phyloP scores from a whole-genome alignment of 2,797 vertebrate genomes.

The Galaxias olidus region DNA sequence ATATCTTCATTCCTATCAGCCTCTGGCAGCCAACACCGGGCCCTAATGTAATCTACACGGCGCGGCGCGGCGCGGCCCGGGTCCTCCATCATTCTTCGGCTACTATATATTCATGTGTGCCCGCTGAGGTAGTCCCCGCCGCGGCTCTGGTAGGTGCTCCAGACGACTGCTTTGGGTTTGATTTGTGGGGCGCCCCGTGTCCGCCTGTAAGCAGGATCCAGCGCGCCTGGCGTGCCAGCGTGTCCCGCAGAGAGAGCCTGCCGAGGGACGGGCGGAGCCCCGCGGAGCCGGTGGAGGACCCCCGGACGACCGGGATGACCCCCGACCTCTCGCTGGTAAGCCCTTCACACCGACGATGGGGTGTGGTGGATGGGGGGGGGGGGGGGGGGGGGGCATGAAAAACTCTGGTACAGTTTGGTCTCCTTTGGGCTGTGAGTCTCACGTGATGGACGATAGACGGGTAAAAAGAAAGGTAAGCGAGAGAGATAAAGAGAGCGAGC shows the following conservation, averaged over 20 bases:
- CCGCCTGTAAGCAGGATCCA: slow-evolving; percentile 65
- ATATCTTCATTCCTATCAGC: no score
- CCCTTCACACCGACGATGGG: background rate
- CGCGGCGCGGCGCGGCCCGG: no score
- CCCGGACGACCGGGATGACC: slow-evolving; percentile 45
- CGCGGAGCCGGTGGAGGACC: slow-evolving; percentile 34
- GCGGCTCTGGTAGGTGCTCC: no score
- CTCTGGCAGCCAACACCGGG: no score
- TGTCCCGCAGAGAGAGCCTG: slow-evolving; percentile 53
- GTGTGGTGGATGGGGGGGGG: background rate
- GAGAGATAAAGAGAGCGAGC: slow-evolving; percentile 31
- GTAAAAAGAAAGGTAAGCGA: slow-evolving; percentile 33
- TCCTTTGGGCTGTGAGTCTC: slow-evolving; percentile 17
- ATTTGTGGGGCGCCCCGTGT: no score
- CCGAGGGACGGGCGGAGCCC: slow-evolving; percentile 35
- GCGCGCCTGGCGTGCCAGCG: slow-evolving; percentile 72
- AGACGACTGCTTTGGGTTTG: no score
- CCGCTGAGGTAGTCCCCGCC: no score
- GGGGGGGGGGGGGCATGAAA: background rate
- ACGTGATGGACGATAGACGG: slow-evolving; percentile 6
- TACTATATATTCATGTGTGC: no score
- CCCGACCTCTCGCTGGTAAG: slow-evolving; percentile 63
- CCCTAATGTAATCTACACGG: no score
- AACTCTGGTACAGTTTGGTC: slow-evolving; percentile 7
- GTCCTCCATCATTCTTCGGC: no score